Evolutionary conservation across 2,113 vertebrate genomes (phyloP), one percentile per base, ranked within the genome.

Genomic region (Protobothrops mucrosquamatus): DNA sequence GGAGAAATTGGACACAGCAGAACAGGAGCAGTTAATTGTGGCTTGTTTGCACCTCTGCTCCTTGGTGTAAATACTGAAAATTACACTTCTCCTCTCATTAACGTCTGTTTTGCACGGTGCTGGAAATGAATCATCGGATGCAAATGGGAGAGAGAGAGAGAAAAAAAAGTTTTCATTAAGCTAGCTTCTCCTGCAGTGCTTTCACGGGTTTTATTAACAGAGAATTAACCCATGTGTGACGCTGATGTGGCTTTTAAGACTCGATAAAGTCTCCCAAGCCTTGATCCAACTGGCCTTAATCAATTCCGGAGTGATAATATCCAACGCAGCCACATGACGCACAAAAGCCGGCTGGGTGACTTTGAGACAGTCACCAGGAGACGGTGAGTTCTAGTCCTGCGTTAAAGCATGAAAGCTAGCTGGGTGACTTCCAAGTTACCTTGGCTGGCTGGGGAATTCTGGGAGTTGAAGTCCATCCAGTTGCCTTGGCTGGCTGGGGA

Each of bases 171-270:
- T 97, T 97, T 96, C 95, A 97, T 97, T 96, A 97, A 91, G 91
- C 92, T 91, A 54, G 93, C 95, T 96, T 96, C 95, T 95, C 93
- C 93, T 93, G 86, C 93, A 91, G 95, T 88, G 56, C 90, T 93
- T 43, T 15, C 46, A 11, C 26, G 14, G 74, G 29, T 86, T 93
- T 93, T 95, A 93, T 95, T 95, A 95, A 94, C 91, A 88, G 0
- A 0, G 95, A 96, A 97, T 96, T 97, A 97, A 97, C 95, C 96
- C 96, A 94, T 97, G 96, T 95, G 95, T 96, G 96, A 94, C 93
- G 96, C 96, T 90, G 96, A 96, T 96, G 95, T 93, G 95, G 91
- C 95, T 96, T 95, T 96, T 95, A 96, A 96, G 94, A 95, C 89
- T 74, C 64, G 81, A 52, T 93, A 88, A 74, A 94, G 89, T 85